phyloP scores from a whole-genome alignment of 2,113 vertebrate species.

The Microtus ochrogaster region DNA sequence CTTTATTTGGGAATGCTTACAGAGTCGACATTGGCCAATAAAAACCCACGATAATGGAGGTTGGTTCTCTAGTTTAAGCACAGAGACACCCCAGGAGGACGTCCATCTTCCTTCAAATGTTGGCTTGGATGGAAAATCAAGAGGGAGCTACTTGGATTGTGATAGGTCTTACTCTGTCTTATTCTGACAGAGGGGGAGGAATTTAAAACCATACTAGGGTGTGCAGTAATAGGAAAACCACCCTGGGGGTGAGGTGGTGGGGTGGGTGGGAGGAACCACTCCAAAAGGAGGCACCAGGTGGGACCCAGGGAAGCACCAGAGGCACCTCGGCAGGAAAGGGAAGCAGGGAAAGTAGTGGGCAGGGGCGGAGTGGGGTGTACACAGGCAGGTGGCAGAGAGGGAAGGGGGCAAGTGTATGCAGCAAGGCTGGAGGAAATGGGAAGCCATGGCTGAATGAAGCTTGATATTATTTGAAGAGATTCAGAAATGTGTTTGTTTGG shows the following conservation, averaged over 20 bases:
- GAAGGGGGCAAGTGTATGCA: neutral
- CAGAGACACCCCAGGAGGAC: rapidly evolving
- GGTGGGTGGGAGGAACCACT: neutral
- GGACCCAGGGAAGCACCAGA: neutral
- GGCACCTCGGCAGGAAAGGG: rapidly evolving
- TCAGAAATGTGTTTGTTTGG: neutral
- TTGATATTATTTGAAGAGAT: neutral
- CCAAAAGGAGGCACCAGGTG: rapidly evolving
- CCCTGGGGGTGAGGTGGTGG: neutral
- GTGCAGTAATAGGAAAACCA: rapidly evolving
- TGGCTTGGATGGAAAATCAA: rapidly evolving
- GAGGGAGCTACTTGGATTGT: rapidly evolving
- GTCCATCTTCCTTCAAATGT: rapidly evolving
- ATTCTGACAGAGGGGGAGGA: neutral
- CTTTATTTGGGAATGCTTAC: too few species aligned
- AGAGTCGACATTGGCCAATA: too few species aligned
- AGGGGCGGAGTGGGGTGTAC: too few species aligned
- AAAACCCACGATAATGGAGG: rapidly evolving
- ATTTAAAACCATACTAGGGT: rapidly evolving
- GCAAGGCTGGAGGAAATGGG: neutral
- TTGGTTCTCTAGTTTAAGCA: neutral
- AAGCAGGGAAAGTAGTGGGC: rapidly evolving
- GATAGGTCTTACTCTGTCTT: rapidly evolving
- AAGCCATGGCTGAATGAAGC: neutral
- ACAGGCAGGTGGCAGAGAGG: neutral